Percentiles rank a stretch among this genome's conserved stretches.
phyloP scores from a whole-genome alignment of 2,797 vertebrate genomes.

The Masticophis lateralis region DNA sequence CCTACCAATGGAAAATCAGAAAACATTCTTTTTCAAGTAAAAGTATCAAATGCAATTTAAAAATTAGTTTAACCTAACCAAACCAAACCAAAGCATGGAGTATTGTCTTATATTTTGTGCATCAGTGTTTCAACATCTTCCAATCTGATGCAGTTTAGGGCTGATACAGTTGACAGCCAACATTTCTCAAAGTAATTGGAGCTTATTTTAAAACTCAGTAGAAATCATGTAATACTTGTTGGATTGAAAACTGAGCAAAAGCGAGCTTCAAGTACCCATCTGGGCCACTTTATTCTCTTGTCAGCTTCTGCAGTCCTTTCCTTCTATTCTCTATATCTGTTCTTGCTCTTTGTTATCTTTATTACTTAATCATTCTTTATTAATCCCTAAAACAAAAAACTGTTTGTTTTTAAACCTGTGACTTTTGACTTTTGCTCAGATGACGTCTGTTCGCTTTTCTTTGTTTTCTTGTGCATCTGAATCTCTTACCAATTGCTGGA shows the following conservation, averaged over 20 bases:
- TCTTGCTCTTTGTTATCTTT: background rate
- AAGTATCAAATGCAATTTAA: background rate
- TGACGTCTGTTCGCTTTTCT: background rate
- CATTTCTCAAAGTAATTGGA: background rate
- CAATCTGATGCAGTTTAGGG: background rate
- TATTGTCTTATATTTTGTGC: background rate
- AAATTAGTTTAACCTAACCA: background rate
- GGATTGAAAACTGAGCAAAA: background rate
- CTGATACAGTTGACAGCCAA: background rate
- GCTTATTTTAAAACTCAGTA: background rate
- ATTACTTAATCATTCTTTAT: background rate
- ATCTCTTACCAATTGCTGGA: background rate
- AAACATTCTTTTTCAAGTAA: background rate
- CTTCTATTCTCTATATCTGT: background rate
- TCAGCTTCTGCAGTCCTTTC: background rate
- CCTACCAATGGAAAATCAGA: background rate
- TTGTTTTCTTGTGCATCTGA: background rate
- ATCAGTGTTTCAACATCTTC: background rate
- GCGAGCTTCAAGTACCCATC: background rate
- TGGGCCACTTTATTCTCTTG: background rate
- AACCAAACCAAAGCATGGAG: background rate
- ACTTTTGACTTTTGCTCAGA: background rate
- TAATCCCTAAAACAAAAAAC: background rate
- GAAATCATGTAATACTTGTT: background rate
- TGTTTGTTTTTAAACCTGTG: background rate